A percentile compares a stretch with the other conserved stretches of the same genome.
Conservation (phyloP, 2,888 invertebrate species). For the Melieria omissa region DNA sequence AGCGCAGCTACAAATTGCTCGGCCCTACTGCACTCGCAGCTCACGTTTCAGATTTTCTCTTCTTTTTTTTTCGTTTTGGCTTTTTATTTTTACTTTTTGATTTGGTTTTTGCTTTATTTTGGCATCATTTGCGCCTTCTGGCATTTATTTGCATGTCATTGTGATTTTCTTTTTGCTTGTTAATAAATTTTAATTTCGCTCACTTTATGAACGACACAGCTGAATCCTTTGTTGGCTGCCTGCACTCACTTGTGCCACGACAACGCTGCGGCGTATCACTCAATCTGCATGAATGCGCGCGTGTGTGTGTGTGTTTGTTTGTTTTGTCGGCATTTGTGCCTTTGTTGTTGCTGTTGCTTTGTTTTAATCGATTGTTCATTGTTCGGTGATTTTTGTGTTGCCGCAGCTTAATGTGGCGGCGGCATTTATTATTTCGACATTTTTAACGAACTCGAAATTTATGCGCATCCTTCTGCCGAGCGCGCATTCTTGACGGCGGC, state of each 20-base stretch:
- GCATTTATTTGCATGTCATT: too few species aligned
- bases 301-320: background rate
- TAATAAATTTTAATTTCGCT: background rate
- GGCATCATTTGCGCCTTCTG: background rate
- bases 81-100: too few species aligned
- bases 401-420: constrained; percentile 54
- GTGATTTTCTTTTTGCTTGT: background rate
- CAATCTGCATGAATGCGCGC: constrained; percentile 9
- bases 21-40: constrained; percentile 10
- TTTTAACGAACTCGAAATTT: constrained; percentile 61
- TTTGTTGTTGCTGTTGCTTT: constrained; percentile 47
- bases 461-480: constrained; percentile 47
- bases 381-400: constrained; percentile 46
- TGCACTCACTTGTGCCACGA: background rate
- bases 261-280: background rate
- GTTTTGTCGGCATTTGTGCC: constrained; percentile 49
- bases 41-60: constrained; percentile 1
- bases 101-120: constrained; percentile 8
- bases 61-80: too few species aligned
- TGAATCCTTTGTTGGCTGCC: constrained; percentile 9
- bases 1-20: constrained; percentile 55
- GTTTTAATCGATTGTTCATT: constrained; percentile 60
- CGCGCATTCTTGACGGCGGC: background rate
- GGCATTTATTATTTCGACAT: constrained; percentile 62
- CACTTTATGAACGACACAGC: too few species aligned